phyloP scores from a whole-genome alignment of 2,888 invertebrate genomes.

The Lamellibrachia satsuma region DNA sequence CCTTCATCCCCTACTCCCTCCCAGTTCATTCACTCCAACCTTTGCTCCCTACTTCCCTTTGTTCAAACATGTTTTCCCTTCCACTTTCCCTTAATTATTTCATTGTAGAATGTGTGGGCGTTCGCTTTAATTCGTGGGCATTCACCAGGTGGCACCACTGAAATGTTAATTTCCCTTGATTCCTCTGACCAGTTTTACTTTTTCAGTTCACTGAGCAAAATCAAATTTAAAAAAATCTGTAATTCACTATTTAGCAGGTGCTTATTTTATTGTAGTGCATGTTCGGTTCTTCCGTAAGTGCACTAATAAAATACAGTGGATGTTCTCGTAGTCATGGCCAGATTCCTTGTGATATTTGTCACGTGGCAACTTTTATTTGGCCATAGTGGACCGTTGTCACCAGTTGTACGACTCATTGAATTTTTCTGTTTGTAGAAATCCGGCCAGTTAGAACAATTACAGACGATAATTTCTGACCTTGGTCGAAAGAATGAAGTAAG shows the following conservation, averaged over 20 bases:
- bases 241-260: neutral
- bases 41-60: neutral
- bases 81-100: neutral
- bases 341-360: too few relatives aligned
- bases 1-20: neutral
- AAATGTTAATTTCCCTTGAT: neutral
- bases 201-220: neutral
- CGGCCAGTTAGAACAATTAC: neutral
- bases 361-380: too few relatives aligned
- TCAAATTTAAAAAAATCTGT: neutral
- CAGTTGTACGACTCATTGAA: neutral
- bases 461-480: neutral
- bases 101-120: neutral
- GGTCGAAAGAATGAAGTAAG: neutral
- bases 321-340: too few relatives aligned
- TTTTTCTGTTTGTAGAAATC: neutral
- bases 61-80: too few relatives aligned
- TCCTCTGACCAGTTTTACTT: neutral
- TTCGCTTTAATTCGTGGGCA: neutral
- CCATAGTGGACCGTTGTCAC: neutral
- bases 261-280: neutral
- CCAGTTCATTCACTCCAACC: neutral
- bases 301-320: neutral
- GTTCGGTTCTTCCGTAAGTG: too few relatives aligned
- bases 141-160: conserved; percentile 10